These are phyloP conservation scores for Salarias fasciatus DNA, from an alignment of 2,797 vertebrate species.

Conservation along the genomic window DNA sequence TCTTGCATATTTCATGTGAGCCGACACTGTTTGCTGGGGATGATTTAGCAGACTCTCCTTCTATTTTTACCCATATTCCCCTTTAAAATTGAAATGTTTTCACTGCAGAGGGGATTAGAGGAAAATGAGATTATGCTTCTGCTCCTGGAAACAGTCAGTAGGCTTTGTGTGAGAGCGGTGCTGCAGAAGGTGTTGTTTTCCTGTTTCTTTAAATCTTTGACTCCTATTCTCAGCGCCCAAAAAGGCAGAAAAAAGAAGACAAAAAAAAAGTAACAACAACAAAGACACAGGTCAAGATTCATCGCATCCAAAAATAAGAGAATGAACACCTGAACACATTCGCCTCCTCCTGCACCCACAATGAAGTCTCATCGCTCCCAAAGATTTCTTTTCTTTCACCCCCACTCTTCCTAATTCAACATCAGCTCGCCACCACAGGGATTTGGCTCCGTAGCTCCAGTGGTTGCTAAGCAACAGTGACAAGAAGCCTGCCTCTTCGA, in stretches of 20 bases:
- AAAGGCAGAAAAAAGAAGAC: neutral
- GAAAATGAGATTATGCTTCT: conserved; percentile 13
- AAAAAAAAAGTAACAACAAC: neutral
- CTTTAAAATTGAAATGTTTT: conserved; percentile 25
- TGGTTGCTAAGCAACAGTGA: conserved; percentile 86
- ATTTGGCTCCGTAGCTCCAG: conserved; percentile 81
- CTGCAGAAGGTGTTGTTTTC: neutral
- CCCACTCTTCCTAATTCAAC: conserved; percentile 75
- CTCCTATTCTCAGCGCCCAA: neutral
- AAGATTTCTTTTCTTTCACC: conserved; percentile 60
- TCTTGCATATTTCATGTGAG: conserved; percentile 1
- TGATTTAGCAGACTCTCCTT: neutral
- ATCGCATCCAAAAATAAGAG: conserved; percentile 48
- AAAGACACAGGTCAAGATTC: conserved; percentile 19
- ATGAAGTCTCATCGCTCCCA: conserved; percentile 57
- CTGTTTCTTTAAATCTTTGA: neutral
- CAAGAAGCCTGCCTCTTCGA: conserved; percentile 81
- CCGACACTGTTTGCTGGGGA: neutral
- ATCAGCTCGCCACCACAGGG: conserved; percentile 77
- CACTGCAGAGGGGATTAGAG: conserved; percentile 20
- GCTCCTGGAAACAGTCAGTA: conserved; percentile 4
- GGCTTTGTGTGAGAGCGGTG: conserved; percentile 17
- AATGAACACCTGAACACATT: conserved; percentile 40
- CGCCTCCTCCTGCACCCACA: conserved; percentile 38
- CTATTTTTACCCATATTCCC: conserved; percentile 5